These are phyloP conservation scores for Centropus unirufus DNA, from an alignment of 2,113 vertebrate genomes.

Conservation along the genomic window DNA sequence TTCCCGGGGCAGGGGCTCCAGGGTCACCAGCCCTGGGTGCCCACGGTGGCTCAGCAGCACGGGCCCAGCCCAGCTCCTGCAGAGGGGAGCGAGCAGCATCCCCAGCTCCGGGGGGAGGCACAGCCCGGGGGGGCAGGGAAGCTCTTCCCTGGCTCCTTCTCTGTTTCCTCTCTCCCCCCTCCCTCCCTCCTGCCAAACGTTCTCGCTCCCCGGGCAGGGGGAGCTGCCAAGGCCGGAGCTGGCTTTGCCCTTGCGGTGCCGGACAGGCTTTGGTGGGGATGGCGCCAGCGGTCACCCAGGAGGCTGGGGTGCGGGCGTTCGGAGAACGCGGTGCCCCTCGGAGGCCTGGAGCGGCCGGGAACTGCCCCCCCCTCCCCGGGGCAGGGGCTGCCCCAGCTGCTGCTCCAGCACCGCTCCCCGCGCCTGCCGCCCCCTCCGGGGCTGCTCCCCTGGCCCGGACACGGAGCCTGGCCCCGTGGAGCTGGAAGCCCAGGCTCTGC, in stretches of 20 bases:
- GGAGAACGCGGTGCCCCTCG: rapidly evolving
- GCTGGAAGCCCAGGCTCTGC: neutral
- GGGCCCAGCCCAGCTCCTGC: neutral
- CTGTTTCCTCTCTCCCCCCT: neutral
- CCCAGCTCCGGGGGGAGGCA: neutral
- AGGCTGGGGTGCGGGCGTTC: neutral
- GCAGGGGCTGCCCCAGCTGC: neutral
- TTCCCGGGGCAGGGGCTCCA: too few species aligned
- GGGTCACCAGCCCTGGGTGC: neutral
- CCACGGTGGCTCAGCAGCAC: rapidly evolving
- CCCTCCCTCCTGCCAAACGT: neutral
- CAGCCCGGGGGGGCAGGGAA: neutral
- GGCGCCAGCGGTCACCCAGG: neutral
- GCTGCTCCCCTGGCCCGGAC: neutral
- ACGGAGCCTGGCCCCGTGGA: rapidly evolving
- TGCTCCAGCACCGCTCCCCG: too few species aligned
- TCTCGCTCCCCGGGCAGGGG: neutral
- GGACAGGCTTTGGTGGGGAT: neutral
- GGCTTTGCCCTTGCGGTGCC: neutral
- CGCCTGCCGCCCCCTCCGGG: neutral
- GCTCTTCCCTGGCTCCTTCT: neutral
- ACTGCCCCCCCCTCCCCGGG: too few species aligned
- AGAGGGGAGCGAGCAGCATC: neutral
- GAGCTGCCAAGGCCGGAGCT: neutral
- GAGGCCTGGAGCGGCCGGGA: too few species aligned